These are phyloP conservation scores for Macropis europaea DNA, from an alignment of 2,888 invertebrate genomes.

Conservation along the genomic window DNA sequence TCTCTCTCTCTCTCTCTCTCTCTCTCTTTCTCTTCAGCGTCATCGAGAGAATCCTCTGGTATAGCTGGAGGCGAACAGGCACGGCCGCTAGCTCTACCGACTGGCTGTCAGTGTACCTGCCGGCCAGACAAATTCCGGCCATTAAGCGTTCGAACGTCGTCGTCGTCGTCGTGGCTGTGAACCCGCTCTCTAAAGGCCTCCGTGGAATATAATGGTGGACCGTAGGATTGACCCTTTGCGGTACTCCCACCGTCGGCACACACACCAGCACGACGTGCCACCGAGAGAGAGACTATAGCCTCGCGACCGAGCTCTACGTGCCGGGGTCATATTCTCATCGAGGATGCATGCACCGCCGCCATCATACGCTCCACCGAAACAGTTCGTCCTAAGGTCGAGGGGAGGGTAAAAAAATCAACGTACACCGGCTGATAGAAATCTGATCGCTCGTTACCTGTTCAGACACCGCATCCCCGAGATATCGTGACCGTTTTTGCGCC, in stretches of 20 bases:
- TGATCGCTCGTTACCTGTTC: conserved; percentile 47
- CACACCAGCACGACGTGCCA: conserved; percentile 21
- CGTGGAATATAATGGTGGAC: conserved; percentile 74
- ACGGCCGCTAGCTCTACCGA: conserved; percentile 48
- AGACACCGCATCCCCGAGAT: conserved; percentile 25
- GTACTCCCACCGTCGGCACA: conserved; percentile 75
- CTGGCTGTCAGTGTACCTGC: conserved; percentile 66
- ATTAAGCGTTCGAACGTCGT: conserved; percentile 71
- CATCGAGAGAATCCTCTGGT: not conserved
- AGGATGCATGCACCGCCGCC: conserved; percentile 57
- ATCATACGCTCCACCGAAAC: conserved; percentile 48
- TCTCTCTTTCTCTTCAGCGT: not conserved
- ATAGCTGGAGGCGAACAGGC: conserved; percentile 13
- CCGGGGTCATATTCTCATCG: conserved; percentile 78
- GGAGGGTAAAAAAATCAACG: not conserved
- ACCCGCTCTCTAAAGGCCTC: conserved; percentile 55
- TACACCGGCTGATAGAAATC: conserved; percentile 38
- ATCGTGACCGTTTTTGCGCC: conserved; percentile 48
- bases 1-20: conserved; percentile 6
- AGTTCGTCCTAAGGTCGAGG: conserved; percentile 29
- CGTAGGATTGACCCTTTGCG: conserved; percentile 79
- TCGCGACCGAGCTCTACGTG: conserved; percentile 56
- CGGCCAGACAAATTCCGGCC: conserved; percentile 72
- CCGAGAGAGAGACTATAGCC: conserved; percentile 41
- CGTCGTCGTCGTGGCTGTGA: conserved; percentile 61